Evolutionary conservation across 2,888 invertebrate genomes (phyloP), one percentile per base, ranked within the genome.

Genomic region (Tridacna crocea): DNA sequence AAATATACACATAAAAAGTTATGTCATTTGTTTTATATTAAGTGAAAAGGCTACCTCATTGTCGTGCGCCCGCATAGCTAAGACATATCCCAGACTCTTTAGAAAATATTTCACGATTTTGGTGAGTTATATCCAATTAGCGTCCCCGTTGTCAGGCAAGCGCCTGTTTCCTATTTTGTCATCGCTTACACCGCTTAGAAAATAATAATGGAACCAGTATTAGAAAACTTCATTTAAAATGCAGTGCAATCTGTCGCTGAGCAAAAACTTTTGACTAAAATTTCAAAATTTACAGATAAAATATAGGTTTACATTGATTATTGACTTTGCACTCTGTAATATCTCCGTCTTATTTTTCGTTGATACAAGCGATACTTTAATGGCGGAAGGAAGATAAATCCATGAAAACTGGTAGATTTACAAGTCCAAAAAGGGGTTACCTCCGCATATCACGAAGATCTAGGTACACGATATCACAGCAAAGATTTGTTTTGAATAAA

Each of bases 61-160:
- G 63, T 86, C 83, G 72, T 86, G 86, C 19, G 79, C 82, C 81
- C 81, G 79, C 86, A 86, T 86, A 68, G 68, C 86, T 86, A 86
- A 51, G 81, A 72, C 86, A 86, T 86, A 74, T 65, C 75, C 72
- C 70, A 26, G 58, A 55, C 36, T 47, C 8, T 27, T 48, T 61
- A 15, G 19, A 58, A 22, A 13, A 61, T 13, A 46, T 27, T 47
- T 47, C 27, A 26, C 19, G 12, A 60, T 22, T 46, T 27, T 27
- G 47, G 19, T 12, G 11, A 74, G 17, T 11, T 46, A 46, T 48
- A 77, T 55, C 65, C 36, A 60, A 70, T 80, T 72, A 76, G 87
- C 85, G 87, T 89, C 83, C 79, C 84, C 83, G 88, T 88, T 88
- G 89, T 88, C 88, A 89, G 83, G 87, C 88, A 87, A 82, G 79